Conservation (phyloP, 2,113 vertebrate species). For the Lynx canadensis region DNA sequence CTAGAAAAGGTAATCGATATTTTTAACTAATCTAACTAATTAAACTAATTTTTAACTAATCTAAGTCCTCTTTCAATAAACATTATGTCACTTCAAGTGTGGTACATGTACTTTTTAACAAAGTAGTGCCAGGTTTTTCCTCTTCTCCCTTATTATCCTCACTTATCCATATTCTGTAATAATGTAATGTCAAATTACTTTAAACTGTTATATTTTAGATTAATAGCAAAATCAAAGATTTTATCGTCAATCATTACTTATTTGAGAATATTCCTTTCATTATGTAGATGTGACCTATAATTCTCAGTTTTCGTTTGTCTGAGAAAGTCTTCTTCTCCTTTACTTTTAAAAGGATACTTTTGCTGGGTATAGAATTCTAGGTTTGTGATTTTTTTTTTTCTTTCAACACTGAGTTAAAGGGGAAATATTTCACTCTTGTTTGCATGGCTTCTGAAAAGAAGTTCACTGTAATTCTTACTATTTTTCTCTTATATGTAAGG, state of each 20-base stretch:
- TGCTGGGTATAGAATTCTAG: background rate
- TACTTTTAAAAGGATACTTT: background rate
- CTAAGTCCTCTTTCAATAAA: background rate
- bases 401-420: background rate
- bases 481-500: background rate
- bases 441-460: background rate
- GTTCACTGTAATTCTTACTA: background rate
- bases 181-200: background rate
- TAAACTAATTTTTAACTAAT: background rate
- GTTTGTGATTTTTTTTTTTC: background rate
- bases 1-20: background rate
- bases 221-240: background rate
- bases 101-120: background rate
- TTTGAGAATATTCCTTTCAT: background rate
- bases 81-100: background rate
- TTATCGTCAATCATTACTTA: background rate
- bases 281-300: background rate
- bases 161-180: background rate
- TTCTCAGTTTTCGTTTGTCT: background rate
- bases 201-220: background rate
- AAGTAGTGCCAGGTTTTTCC: background rate
- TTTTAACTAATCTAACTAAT: background rate
- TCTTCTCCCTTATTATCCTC: background rate
- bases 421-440: background rate
- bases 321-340: background rate